A percentile compares a stretch with the other conserved stretches of the same genome.
These are phyloP conservation scores for Monoplex corrugatus DNA, from an alignment of 2,888 invertebrate genomes.

Conservation along the genomic window DNA sequence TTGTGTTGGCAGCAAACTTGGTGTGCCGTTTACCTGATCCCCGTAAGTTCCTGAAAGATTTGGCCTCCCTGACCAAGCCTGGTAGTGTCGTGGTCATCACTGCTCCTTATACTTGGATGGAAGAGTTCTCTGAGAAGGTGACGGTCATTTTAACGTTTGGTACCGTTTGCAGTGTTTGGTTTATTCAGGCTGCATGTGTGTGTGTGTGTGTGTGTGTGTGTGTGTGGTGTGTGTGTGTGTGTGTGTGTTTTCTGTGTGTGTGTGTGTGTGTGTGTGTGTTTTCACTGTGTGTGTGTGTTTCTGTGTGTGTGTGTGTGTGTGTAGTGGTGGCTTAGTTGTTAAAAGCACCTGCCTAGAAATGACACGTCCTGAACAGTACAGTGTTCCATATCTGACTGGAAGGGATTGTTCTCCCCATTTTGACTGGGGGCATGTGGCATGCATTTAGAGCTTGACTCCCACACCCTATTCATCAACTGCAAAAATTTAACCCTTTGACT, in stretches of 20 bases:
- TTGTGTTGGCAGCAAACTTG: slow-evolving; percentile 80
- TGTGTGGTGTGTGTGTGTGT: not conserved
- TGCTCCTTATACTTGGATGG: slow-evolving; percentile 79
- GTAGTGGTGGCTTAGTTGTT: too few relatives aligned
- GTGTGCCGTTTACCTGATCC: slow-evolving; percentile 78
- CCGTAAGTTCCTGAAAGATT: slow-evolving; percentile 72
- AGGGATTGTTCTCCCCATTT: too few relatives aligned
- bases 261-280: not conserved
- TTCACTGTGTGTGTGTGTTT: too few relatives aligned
- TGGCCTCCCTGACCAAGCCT: slow-evolving; percentile 73
- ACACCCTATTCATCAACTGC: too few relatives aligned
- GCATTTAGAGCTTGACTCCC: too few relatives aligned
- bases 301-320: too few relatives aligned
- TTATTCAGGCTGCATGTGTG: too few relatives aligned
- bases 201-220: not conserved
- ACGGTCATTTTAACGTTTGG: not conserved
- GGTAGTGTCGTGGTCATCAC: slow-evolving; percentile 79
- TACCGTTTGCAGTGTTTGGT: not conserved
- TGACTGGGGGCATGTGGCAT: too few relatives aligned
- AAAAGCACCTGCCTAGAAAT: too few relatives aligned
- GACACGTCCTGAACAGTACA: too few relatives aligned
- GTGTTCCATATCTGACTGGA: too few relatives aligned
- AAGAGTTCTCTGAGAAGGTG: slow-evolving; percentile 79
- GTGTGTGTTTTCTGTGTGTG: not conserved
- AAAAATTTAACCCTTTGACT: too few relatives aligned